These are phyloP conservation scores for Nycticryphes semicollaris DNA, from an alignment of 2,113 vertebrate genomes.

Conservation along the genomic window DNA sequence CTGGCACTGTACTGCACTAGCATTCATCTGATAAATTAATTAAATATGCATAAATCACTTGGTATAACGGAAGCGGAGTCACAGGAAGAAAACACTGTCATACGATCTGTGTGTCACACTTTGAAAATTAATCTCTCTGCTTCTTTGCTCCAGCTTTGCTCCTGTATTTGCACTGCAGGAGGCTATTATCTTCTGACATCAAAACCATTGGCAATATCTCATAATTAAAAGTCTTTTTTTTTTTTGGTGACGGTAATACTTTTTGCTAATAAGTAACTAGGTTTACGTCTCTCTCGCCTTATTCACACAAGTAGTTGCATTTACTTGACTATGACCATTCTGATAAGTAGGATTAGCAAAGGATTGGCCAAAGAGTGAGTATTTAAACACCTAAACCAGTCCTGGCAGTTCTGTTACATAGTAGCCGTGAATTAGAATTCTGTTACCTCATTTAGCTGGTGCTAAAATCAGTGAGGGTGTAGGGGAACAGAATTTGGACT, in stretches of 20 bases:
- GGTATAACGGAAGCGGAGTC: neutral
- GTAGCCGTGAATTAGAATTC: neutral
- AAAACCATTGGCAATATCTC: neutral
- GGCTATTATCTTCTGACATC: neutral
- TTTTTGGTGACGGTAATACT: neutral
- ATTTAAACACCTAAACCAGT: neutral
- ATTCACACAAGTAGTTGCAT: neutral
- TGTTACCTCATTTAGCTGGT: neutral
- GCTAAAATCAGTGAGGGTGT: neutral
- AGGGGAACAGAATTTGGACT: neutral
- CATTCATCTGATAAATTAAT: conserved; percentile 3
- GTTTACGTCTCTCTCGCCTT: neutral
- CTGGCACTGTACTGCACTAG: neutral
- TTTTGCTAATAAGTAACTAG: neutral
- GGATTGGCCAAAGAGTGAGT: neutral
- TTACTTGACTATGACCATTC: neutral
- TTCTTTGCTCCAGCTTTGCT: neutral
- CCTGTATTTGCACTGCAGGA: neutral
- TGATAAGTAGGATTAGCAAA: neutral
- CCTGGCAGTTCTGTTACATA: neutral
- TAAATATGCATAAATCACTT: neutral
- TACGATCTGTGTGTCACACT: neutral
- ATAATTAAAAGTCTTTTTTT: neutral
- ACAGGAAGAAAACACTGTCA: neutral
- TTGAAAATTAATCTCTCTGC: neutral